These are phyloP conservation scores for Ceryle rudis DNA, from an alignment of 2,797 vertebrate genomes.

Conservation along the genomic window DNA sequence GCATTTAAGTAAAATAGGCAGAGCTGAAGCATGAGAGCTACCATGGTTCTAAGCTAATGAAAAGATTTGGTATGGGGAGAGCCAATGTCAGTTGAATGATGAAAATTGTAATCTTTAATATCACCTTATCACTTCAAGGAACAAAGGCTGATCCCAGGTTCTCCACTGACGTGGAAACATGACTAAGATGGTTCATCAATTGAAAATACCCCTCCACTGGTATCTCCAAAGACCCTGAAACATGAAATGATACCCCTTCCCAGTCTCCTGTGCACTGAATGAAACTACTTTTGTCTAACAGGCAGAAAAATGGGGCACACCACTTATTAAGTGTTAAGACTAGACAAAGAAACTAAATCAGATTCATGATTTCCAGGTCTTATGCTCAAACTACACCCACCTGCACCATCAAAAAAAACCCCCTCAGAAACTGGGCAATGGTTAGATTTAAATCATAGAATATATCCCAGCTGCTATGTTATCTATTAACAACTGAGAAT, in stretches of 20 bases:
- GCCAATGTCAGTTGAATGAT: background rate
- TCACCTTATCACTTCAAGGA: background rate
- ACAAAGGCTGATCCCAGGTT: background rate
- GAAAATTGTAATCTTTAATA: background rate
- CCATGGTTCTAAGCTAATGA: background rate
- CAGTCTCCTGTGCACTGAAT: background rate
- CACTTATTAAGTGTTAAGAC: fast-evolving
- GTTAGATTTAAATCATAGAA: background rate
- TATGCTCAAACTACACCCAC: background rate
- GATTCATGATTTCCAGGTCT: background rate
- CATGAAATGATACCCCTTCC: background rate
- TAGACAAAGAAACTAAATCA: background rate
- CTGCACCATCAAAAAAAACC: background rate
- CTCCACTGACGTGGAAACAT: background rate
- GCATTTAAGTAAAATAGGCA: background rate
- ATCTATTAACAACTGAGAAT: background rate
- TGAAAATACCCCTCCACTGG: background rate
- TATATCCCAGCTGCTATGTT: background rate
- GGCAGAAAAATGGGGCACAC: background rate
- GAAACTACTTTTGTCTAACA: background rate
- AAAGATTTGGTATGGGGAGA: background rate
- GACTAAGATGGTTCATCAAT: background rate
- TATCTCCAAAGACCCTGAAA: background rate
- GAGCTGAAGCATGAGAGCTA: background rate
- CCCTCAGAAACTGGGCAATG: fast-evolving